A percentile compares a stretch with the other conserved stretches of the same genome.
phyloP scores from a whole-genome alignment of 23 tunicate species.

The Botrylloides violaceus region DNA sequence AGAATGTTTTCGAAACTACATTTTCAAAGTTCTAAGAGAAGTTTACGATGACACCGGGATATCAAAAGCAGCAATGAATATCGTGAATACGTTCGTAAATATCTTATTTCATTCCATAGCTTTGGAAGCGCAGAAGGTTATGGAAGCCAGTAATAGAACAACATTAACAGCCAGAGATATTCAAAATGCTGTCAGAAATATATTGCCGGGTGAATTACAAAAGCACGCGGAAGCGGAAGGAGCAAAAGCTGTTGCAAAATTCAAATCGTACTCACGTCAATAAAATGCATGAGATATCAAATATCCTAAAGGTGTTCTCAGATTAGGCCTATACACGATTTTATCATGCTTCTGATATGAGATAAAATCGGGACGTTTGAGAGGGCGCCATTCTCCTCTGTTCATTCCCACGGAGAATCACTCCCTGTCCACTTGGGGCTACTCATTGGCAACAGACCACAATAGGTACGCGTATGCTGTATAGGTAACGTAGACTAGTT shows the following conservation, averaged over 20 bases:
- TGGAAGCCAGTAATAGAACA: constrained; percentile 53
- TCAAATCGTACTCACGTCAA: constrained; percentile 36
- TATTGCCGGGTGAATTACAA: constrained; percentile 79
- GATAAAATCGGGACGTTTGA: no score
- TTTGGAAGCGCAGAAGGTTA: constrained; percentile 37
- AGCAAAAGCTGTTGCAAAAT: constrained; percentile 83
- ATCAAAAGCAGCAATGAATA: constrained; percentile 72
- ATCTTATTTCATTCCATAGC: constrained; percentile 49
- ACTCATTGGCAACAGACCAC: no score
- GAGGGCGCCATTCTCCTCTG: no score
- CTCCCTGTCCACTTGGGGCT: no score
- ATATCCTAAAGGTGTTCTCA: no score
- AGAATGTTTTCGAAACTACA: constrained; percentile 60
- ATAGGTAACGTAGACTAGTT: no score
- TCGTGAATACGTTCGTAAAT: constrained; percentile 63
- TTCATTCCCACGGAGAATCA: no score
- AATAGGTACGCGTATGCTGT: no score
- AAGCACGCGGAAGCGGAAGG: constrained; percentile 92
- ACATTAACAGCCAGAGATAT: constrained; percentile 74
- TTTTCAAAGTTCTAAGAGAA: constrained; percentile 63
- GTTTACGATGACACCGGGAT: constrained; percentile 82
- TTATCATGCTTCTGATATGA: no score
- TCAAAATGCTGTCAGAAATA: constrained; percentile 55
- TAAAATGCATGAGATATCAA: no score
- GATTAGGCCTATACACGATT: no score